Base-by-base conservation (phyloP, 23 tunicate species). In the Ciona savignyi region DNA sequence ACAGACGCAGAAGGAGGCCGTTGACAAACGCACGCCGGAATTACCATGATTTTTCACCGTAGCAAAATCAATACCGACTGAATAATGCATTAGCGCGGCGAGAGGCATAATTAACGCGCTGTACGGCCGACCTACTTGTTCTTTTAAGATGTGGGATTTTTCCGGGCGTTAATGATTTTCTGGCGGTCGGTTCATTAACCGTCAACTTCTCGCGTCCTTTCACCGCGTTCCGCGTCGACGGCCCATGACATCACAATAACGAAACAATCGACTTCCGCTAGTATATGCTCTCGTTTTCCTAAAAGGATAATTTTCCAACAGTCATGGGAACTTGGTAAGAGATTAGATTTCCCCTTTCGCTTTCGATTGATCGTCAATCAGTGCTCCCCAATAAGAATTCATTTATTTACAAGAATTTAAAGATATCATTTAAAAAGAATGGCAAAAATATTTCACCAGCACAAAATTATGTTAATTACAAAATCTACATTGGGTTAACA, bases 221-320 rank as follows among this genome's bases (percentile, higher is more conserved):
- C 56, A 42, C 56, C 56, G 56, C 56, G 56, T 42, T 42, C 56
- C 56, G 56, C 56, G 56, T 42, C 56, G 56, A 15, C 56, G 56
- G 56, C 56, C 56, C 56, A 15, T 42, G 56, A 42, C 56, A 42
- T 42, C 11, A 42, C 56, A 42, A 42, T 42, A 15, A 15, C 15
- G 56, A 42, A 42, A 42, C 56, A 42, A 42, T 42, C 56, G 56
- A 9, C 15, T 42, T 42, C 56, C 56, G 9, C 15, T 15, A 9
- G 56, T 15, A 6, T 6, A 9, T 6, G 15, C 56, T 6, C 15
- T 6, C 15, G 11, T 9, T 15, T 6, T 42, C 56, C 56, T 42
- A 42, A 42, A 15, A 42, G 15, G 56, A 42, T 42, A 42, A 42
- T 42, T 42, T 42, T 42, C 56, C 15, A 15, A 42, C 56, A 42